Percentiles rank a stretch among this genome's conserved stretches.
Conservation (phyloP, 2,888 invertebrate genomes). For the Rambutsinella grinnellia region DNA sequence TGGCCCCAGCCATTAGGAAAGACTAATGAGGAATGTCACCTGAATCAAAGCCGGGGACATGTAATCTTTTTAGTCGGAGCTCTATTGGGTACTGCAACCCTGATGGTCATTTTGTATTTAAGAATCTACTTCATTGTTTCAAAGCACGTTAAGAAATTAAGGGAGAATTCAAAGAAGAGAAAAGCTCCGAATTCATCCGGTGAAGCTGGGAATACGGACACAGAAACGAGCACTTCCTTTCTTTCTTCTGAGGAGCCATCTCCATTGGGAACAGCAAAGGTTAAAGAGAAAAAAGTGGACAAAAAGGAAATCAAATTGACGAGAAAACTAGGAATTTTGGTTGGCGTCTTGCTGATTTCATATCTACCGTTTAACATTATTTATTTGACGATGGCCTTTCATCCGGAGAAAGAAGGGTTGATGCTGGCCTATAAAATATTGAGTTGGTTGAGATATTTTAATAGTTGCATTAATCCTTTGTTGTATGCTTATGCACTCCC, state of each 20-base stretch:
- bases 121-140: constrained; percentile 48
- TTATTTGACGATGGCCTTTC: constrained; percentile 47
- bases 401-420: constrained; percentile 20
- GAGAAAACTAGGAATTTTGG: constrained; percentile 39
- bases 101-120: constrained; percentile 57
- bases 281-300: constrained; percentile 12
- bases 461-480: constrained; percentile 55
- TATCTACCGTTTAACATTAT: constrained; percentile 58
- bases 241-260: no score
- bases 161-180: constrained; percentile 7
- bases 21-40: constrained; percentile 24
- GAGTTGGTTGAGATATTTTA: constrained; percentile 57
- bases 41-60: constrained; percentile 56
- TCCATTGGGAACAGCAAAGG: no score
- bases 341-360: constrained; percentile 48
- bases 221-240: neutral
- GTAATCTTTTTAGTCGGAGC: constrained; percentile 54
- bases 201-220: neutral
- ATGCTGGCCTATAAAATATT: constrained; percentile 36
- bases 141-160: constrained; percentile 42
- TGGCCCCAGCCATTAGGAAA: constrained; percentile 29
- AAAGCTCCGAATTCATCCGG: neutral
- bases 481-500: constrained; percentile 59
- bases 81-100: constrained; percentile 48
- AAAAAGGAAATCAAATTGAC: constrained; percentile 49